Evolutionary conservation across 2,797 vertebrate species (phyloP), one percentile per base, ranked within the genome.

Genomic region (Malurus splendens): DNA sequence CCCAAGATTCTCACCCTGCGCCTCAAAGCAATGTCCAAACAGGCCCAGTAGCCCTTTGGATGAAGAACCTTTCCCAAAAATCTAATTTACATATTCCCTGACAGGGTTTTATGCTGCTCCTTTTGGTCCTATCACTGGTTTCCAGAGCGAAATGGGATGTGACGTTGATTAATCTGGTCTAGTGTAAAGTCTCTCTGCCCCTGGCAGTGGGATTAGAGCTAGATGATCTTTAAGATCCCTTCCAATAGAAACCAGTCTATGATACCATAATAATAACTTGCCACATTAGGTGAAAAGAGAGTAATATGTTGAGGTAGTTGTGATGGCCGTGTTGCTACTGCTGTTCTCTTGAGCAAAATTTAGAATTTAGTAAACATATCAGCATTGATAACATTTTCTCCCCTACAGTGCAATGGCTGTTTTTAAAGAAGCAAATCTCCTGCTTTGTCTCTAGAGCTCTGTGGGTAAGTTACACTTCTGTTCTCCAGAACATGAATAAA

Each of bases 261-360:
- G 27, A 42, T 39, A 50, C 22, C 36, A 6, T n/a, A 27, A 60
- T 28, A 94, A 96, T 98, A 97, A 97, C 90, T 87, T 93, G 90
- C 96, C 88, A 80, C 75, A 96, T 95, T 86, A 73, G 59, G 73
- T 92, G 85, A 90, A 72, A 81, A 95, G 90, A 70, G 82, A 92
- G 83, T 78, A 86, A 48, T 84, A 71, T 13, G 45, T 74, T 85
- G 79, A 56, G 85, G 83, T 88, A 52, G 64, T 36, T 42, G 83
- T 19, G 59, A 86, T 87, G 62, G 65, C 48, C 45, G 76, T 74
- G 38, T 9, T 82, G 67, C 64, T 28, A 74, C 51, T 61, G 74
- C 92, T 96, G 95, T 96, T 96, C 88, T 86, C 79, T 64, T 89
- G 80, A 93, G 92, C 39, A 66, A 67, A 74, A 94, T 83, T 68